phyloP scores from a whole-genome alignment of 1,140 invertebrate genomes.

The Anagrus nilaparvatae region DNA sequence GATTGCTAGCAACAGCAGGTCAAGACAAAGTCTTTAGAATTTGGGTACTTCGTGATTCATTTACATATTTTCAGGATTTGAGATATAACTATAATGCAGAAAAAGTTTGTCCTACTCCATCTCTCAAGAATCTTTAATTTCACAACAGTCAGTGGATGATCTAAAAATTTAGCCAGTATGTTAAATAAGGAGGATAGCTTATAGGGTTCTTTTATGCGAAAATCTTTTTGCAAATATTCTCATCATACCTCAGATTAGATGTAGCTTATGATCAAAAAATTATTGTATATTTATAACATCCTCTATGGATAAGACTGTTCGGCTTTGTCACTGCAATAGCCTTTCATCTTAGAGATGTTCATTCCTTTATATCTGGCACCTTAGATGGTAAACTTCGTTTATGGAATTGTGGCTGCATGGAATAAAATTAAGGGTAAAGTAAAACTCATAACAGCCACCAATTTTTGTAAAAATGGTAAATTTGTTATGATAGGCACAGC shows the following conservation, averaged over 20 bases:
- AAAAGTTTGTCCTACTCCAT: constrained; percentile 77
- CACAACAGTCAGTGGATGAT: constrained; percentile 59
- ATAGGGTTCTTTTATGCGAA: constrained; percentile 75
- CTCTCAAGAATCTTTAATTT: constrained; percentile 71
- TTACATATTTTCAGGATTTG: constrained; percentile 86
- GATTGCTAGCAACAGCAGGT: constrained; percentile 87
- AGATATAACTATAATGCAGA: constrained; percentile 84
- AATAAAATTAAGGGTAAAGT: constrained; percentile 90
- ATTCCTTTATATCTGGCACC: constrained; percentile 90
- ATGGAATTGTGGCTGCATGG: constrained; percentile 94
- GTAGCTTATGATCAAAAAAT: constrained; percentile 95
- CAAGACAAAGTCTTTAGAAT: constrained; percentile 87
- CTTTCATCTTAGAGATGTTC: constrained; percentile 91
- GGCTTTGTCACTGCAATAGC: constrained; percentile 98
- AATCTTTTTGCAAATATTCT: constrained; percentile 85
- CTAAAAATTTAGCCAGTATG: constrained; percentile 42
- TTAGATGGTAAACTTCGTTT: constrained; percentile 91
- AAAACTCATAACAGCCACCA: constrained; percentile 93
- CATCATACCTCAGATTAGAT: constrained; percentile 93
- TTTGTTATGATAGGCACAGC: constrained; percentile 95
- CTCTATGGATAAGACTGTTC: constrained; percentile 98
- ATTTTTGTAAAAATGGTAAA: constrained; percentile 95
- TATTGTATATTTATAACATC: constrained; percentile 97
- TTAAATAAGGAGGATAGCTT: constrained; percentile 35
- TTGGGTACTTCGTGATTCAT: constrained; percentile 84